phyloP scores from a whole-genome alignment of 2,797 vertebrate genomes.

The Ctenosaura bakeri region DNA sequence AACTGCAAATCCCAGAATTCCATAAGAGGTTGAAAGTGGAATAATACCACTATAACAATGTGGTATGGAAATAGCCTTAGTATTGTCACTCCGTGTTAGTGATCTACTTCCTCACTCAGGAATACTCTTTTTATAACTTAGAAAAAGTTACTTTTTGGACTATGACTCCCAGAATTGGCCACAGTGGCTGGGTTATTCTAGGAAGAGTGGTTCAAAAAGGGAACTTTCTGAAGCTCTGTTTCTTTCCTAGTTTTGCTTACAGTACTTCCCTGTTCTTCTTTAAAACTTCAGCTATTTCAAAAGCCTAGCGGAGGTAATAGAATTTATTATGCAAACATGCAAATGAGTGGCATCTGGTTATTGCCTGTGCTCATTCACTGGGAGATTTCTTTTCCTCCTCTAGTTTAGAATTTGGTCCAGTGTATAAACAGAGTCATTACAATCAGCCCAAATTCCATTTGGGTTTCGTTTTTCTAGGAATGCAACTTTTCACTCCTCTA shows the following conservation, averaged over 20 bases:
- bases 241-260: not conserved
- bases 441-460: not conserved
- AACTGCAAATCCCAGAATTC: too few species aligned
- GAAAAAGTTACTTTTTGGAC: too few species aligned
- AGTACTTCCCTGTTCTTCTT: not conserved
- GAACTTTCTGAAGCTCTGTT: not conserved
- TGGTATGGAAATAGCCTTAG: too few species aligned
- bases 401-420: not conserved
- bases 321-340: not conserved
- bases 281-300: not conserved
- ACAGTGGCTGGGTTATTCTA: too few species aligned
- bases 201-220: too few species aligned
- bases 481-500: not conserved
- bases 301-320: not conserved
- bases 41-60: too few species aligned
- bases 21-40: too few species aligned
- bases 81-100: not conserved
- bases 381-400: not conserved
- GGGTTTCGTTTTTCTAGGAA: not conserved
- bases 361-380: not conserved
- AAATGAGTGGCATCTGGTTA: not conserved
- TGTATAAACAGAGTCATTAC: not conserved
- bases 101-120: not conserved
- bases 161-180: too few species aligned
- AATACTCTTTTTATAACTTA: too few species aligned